Evolutionary conservation across 2,113 vertebrate genomes (phyloP).

Genomic region (Diadophis punctatus): DNA sequence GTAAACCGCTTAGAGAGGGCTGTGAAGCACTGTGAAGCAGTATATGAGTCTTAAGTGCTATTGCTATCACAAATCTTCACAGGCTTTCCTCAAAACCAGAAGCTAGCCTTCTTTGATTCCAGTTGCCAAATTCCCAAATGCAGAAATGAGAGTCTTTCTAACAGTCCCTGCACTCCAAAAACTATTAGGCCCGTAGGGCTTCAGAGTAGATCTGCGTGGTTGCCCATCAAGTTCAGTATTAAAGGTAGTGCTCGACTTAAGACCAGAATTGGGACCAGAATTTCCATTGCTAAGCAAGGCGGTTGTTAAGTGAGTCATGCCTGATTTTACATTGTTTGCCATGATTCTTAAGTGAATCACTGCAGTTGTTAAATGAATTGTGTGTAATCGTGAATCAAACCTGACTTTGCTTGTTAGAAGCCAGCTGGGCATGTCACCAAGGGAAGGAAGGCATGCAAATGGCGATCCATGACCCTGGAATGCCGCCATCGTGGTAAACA

Average conservation of each 20-base stretch:
- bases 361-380: neutral
- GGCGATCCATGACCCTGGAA: neutral
- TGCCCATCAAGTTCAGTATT: neutral
- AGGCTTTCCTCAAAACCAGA: neutral
- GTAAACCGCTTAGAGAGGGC: no score
- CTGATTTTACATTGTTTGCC: neutral
- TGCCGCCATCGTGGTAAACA: neutral
- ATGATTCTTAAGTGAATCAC: neutral
- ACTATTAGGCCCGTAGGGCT: neutral
- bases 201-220: neutral
- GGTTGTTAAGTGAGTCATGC: neutral
- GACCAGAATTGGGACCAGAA: neutral
- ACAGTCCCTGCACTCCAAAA: neutral
- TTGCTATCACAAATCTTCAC: neutral
- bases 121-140: neutral
- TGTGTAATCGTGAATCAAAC: neutral
- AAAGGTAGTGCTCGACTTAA: neutral
- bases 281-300: neutral
- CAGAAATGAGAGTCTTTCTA: neutral
- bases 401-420: neutral
- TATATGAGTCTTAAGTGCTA: no score
- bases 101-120: neutral
- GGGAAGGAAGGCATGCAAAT: neutral
- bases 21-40: no score
- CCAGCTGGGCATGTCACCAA: neutral